Evolutionary conservation across 2,888 invertebrate species (phyloP).

Genomic region (Eucera pruinosa): DNA sequence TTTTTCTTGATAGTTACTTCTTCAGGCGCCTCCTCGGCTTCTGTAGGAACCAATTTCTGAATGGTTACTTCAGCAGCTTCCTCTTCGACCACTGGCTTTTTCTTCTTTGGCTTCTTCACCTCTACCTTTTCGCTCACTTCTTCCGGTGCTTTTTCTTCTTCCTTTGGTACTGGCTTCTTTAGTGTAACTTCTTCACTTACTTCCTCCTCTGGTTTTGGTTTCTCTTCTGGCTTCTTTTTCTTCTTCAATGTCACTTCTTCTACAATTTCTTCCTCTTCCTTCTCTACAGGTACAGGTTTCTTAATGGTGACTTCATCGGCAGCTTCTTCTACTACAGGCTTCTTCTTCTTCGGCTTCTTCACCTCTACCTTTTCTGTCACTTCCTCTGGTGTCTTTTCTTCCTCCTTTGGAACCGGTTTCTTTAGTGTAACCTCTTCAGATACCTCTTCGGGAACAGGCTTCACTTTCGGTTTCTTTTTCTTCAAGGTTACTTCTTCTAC

Average conservation of each 20-base stretch:
- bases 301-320: conserved; percentile 84
- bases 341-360: conserved; percentile 71
- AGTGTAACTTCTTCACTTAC: conserved; percentile 66
- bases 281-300: conserved; percentile 70
- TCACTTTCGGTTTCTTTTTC: conserved; percentile 80
- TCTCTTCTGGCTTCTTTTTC: conserved; percentile 80
- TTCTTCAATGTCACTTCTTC: conserved; percentile 81
- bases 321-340: conserved; percentile 79
- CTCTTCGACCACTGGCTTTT: conserved; percentile 71
- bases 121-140: conserved; percentile 75
- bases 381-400: conserved; percentile 76
- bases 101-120: conserved; percentile 71
- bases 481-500: conserved; percentile 80
- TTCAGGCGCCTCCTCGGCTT: conserved; percentile 74
- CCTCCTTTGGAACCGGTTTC: conserved; percentile 75
- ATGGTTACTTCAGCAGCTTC: conserved; percentile 72
- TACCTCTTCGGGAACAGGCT: conserved; percentile 76
- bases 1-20: conserved; percentile 69
- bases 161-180: conserved; percentile 75
- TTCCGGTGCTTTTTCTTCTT: conserved; percentile 74
- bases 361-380: conserved; percentile 72
- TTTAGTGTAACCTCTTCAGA: conserved; percentile 69
- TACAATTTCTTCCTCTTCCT: conserved; percentile 63
- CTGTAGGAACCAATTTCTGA: conserved; percentile 66
- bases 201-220: conserved; percentile 76